Evolutionary conservation across 2,113 vertebrate species (phyloP).

Genomic region (human (Homo sapiens)): GRCh38 chr7:54479001-54479500

Average conservation of each 20-base stretch:
- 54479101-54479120: neutral
- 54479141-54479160: neutral
- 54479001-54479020: neutral
- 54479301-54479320: neutral
- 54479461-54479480: neutral
- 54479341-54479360: neutral
- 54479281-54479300: neutral
- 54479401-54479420: neutral
- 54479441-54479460: neutral
- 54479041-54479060: neutral
- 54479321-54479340: neutral
- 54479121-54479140: neutral
- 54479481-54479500: neutral
- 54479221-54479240: neutral
- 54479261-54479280: neutral
- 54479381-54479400: neutral
- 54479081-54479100: neutral
- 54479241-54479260: neutral
- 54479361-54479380: neutral
- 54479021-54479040: neutral
- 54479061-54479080: neutral
- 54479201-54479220: neutral
- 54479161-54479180: conserved; percentile 23
- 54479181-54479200: conserved; percentile 6
- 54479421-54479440: neutral